phyloP scores from a whole-genome alignment of 2,888 invertebrate species.

The Morpho helenor region DNA sequence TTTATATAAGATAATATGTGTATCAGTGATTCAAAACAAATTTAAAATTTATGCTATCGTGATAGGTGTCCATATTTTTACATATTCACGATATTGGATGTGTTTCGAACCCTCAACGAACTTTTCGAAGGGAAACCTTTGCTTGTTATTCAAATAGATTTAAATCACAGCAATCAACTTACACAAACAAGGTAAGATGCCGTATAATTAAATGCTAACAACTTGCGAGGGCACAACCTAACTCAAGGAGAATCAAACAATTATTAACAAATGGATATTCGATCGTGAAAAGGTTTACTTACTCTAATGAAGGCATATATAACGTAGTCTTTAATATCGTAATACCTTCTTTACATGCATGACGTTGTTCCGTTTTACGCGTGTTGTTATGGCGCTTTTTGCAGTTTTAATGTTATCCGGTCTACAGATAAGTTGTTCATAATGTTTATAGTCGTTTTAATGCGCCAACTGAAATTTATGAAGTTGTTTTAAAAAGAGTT shows the following conservation, averaged over 20 bases:
- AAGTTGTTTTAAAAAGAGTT: no score
- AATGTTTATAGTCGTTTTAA: no score
- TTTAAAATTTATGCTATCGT: no score
- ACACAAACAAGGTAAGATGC: slow-evolving; percentile 1
- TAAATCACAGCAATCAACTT: slow-evolving; percentile 5
- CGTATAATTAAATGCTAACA: slow-evolving; percentile 6
- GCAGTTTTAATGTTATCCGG: background rate
- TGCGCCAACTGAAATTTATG: no score
- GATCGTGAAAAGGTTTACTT: slow-evolving; percentile 10
- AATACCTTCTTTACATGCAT: slow-evolving; percentile 1
- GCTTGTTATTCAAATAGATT: background rate
- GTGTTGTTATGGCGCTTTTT: background rate
- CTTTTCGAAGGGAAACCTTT: no score
- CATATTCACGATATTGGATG: no score
- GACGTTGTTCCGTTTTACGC: background rate
- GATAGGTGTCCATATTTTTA: no score
- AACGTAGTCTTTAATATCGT: background rate
- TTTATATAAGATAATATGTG: no score
- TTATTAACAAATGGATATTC: background rate
- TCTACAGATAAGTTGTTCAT: no score
- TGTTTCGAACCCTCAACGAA: no score
- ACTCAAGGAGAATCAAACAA: background rate
- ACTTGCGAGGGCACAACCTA: background rate
- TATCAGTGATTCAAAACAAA: no score
- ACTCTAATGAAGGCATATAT: background rate